Conservation (phyloP, 2,797 vertebrate species). For the Gymnoscopelus braueri region DNA sequence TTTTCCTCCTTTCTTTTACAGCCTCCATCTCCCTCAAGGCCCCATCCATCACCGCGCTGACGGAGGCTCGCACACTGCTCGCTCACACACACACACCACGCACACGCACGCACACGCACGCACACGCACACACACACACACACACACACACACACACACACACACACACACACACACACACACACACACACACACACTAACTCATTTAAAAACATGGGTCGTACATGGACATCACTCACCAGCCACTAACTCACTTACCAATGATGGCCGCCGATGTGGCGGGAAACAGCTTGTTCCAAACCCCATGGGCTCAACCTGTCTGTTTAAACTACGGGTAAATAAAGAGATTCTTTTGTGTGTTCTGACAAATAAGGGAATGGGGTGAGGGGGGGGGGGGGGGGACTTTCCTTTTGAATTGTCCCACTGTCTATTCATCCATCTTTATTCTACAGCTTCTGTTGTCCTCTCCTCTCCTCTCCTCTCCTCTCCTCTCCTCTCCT, state of each 20-base stretch:
- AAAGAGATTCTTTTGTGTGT: constrained; percentile 71
- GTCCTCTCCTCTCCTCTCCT: constrained; percentile 9
- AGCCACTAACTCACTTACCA: constrained; percentile 90
- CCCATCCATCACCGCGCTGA: constrained; percentile 94
- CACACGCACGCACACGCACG: too few species aligned
- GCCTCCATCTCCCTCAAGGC: constrained; percentile 89
- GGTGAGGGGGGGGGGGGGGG: constrained; percentile 46
- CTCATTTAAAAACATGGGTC: constrained; percentile 73
- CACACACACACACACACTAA: constrained; percentile 68
- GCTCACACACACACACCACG: not conserved
- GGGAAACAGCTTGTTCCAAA: constrained; percentile 82
- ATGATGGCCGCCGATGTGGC: constrained; percentile 87
- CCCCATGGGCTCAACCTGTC: constrained; percentile 82
- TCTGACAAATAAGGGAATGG: constrained; percentile 48
- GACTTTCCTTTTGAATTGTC: constrained; percentile 43
- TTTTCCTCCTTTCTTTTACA: constrained; percentile 79
- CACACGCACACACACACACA: too few species aligned
- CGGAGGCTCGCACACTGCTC: constrained; percentile 86
- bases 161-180: too few species aligned
- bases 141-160: too few species aligned
- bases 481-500: too few species aligned
- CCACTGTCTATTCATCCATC: constrained; percentile 74
- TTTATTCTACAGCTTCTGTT: constrained; percentile 49
- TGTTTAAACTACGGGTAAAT: constrained; percentile 87
- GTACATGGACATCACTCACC: constrained; percentile 67